These are phyloP conservation scores for Syngnathus floridae DNA, from an alignment of 2,113 vertebrate genomes.

Conservation along the genomic window DNA sequence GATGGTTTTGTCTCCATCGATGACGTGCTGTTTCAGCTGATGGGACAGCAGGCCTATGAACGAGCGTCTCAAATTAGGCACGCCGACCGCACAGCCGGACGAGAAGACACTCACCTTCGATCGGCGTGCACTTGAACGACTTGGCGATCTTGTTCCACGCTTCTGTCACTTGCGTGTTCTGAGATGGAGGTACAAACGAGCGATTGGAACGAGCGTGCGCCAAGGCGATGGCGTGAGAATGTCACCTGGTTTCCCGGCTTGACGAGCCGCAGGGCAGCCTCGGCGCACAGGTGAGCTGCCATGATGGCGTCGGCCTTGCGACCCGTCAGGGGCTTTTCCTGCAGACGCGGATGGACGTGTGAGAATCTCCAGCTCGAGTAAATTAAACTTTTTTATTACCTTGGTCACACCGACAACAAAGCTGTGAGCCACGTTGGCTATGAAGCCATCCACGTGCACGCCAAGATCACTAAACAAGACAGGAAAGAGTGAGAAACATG, in stretches of 20 bases:
- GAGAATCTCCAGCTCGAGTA: neutral
- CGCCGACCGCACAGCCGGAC: neutral
- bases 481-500: neutral
- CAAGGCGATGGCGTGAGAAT: neutral
- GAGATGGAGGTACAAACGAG: slow-evolving; percentile 8
- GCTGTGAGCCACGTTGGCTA: slow-evolving; percentile 91
- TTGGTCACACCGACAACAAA: slow-evolving; percentile 82
- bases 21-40: slow-evolving; percentile 94
- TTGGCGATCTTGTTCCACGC: slow-evolving; percentile 99
- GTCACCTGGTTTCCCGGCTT: slow-evolving; percentile 96
- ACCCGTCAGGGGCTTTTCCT: slow-evolving; percentile 88
- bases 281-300: slow-evolving; percentile 90
- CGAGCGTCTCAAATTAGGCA: slow-evolving; percentile 4
- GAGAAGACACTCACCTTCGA: slow-evolving; percentile 79
- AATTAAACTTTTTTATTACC: slow-evolving; percentile 54
- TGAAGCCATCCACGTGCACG: slow-evolving; percentile 92
- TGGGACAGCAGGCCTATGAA: slow-evolving; percentile 89
- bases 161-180: slow-evolving; percentile 96
- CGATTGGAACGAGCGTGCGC: neutral
- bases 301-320: slow-evolving; percentile 92
- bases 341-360: slow-evolving; percentile 1
- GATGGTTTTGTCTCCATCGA: slow-evolving; percentile 96
- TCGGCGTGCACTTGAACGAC: slow-evolving; percentile 92
- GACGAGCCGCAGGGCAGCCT: slow-evolving; percentile 91
- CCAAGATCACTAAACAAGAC: slow-evolving; percentile 80